Base-by-base conservation (phyloP, 2,113 vertebrate genomes). In the Eclectus roratus region DNA sequence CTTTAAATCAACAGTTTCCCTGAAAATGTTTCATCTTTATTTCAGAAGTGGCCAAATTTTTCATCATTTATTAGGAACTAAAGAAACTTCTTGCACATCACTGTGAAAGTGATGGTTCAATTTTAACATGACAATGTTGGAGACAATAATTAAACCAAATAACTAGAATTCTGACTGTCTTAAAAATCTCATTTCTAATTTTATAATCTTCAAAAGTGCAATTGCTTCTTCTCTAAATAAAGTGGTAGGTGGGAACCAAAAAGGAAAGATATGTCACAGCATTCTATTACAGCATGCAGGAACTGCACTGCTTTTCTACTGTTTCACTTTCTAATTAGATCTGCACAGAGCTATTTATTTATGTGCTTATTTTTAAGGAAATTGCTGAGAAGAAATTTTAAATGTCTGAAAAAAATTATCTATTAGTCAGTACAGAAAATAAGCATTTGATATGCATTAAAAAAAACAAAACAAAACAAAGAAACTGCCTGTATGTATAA, bases 1-100 rank as follows among this genome's bases (percentile, higher is more conserved):
- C 94, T 97, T 97, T 98, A 98, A 97, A 98, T 98, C 98, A 98
- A 98, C 94, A 91, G 77, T 97, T 98, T 97, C 78, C 52, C 81
- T 91, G 91, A 91, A 96, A 95, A 97, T 97, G 93, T 96, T 96
- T 97, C 88, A 96, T 96, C 94, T 97, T 97, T 97, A 96, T 96
- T 97, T 97, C 93, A 94, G 95, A 97, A 97, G 96, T 86, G 73
- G 93, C 84, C 85, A 95, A 91, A 97, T 97, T 96, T 94, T 97
- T 97, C 96, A 98, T 94, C 80, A 88, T 97, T 97, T 98, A 88
- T 94, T 85, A 95, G 89, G 80, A 52, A 77, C 37, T 65, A 65
- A 73, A 87, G 91, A 66, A 80, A 65, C 31, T 79, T 92, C 90
- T 97, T 24, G 27, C 46, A n/a, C 29, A 58, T 29, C 64, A 35